Evolutionary conservation across 2,797 vertebrate species (phyloP).

Genomic region (Vultur gryphus): DNA sequence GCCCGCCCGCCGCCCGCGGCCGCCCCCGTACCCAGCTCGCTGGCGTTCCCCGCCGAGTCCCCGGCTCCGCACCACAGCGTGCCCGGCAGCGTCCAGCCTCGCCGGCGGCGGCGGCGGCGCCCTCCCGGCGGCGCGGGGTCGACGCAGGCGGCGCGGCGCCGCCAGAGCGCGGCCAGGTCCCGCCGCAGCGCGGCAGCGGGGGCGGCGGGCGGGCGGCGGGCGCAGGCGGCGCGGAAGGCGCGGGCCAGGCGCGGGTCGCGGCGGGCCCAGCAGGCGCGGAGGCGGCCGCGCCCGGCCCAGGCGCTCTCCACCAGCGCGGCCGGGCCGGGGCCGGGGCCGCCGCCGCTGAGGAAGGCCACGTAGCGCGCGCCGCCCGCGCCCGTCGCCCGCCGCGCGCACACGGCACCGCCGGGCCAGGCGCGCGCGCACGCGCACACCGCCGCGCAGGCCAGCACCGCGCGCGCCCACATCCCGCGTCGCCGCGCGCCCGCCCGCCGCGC

Average conservation of each 20-base stretch:
- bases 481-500: fast-evolving
- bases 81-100: conserved; percentile 88
- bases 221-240: background rate
- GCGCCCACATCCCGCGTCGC: background rate
- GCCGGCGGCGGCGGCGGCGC: background rate
- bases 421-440: background rate
- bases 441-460: fast-evolving
- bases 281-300: background rate
- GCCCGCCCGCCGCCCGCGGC: background rate
- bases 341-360: background rate
- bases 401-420: background rate
- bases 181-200: background rate
- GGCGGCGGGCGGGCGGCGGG: background rate
- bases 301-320: background rate
- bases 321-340: background rate
- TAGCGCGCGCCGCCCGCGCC: background rate
- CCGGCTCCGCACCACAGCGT: conserved; percentile 92
- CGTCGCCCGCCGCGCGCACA: background rate
- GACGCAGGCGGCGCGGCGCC: background rate
- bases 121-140: background rate
- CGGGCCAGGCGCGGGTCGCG: background rate
- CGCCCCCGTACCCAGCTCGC: conserved; percentile 79
- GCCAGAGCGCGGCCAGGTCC: background rate
- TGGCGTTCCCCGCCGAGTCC: conserved; percentile 76
- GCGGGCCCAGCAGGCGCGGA: background rate